Evolutionary conservation across 2,888 invertebrate genomes (phyloP), one percentile per base, ranked within the genome.

Genomic region (Limnephilus marmoratus): DNA sequence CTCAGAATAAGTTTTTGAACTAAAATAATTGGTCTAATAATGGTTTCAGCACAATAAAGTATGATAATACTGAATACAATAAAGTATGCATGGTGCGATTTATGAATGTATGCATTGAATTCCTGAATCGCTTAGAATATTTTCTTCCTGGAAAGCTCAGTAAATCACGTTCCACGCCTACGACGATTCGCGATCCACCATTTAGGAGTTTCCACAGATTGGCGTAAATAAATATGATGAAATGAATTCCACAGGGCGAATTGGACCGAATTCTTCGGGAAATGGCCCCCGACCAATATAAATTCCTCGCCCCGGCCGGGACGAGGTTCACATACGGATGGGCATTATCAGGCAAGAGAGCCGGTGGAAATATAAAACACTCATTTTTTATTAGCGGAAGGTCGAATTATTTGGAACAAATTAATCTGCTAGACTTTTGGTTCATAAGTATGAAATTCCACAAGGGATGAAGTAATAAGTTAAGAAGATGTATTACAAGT

Each of bases 191-290:
- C 15, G 34, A 82, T 82, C 34, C 82, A 15, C 9, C 34, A 31
- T 31, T 88, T 37, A 68, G 88, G 88, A 88, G 29, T 88, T 68
- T 68, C 80, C 80, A 68, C 68, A 88, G 53, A 88, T 53, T 88
- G 53, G 13, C 88, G 88, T 18, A 88, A 88, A 88, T 88, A 88
- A 88, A 88, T 88, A 88, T 88, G 88, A 88, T 49, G 88, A 68
- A 68, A 88, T 34, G 53, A 88, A 88, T 88, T 88, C 88, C 88
- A 18, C 53, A 49, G 31, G 31, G 68, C 88, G 88, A 88, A 88
- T 53, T 88, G 68, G 88, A 68, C 53, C 68, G 24, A 34, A 88
- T 53, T 53, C 88, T 68, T 49, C 45, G 49, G 15, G 86, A 68
- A 68, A 68, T 2, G 86, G 45, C 37, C 85, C 13, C 68, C 29